Conservation (phyloP, 1,140 invertebrate species). For the Philopotamus ludificatus region DNA sequence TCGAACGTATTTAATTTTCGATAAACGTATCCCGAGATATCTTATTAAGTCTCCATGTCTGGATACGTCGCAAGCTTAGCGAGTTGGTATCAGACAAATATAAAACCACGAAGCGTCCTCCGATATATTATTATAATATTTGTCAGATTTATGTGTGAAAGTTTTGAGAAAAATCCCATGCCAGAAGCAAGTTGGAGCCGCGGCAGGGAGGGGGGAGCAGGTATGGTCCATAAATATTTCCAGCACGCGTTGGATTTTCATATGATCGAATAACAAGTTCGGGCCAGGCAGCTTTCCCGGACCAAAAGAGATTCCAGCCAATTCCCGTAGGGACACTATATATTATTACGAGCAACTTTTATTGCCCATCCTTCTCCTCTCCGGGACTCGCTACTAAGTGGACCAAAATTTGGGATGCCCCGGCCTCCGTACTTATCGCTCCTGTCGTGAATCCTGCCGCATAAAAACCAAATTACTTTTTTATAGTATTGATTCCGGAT, state of each 20-base stretch:
- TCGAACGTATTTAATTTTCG: too few species aligned
- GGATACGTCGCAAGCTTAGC: too few species aligned
- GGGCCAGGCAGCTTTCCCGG: conserved; percentile 22
- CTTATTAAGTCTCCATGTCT: too few species aligned
- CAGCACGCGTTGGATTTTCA: conserved; percentile 32
- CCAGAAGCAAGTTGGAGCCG: too few species aligned
- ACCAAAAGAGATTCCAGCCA: conserved; percentile 30
- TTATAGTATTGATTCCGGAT: not conserved
- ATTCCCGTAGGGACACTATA: conserved; percentile 40
- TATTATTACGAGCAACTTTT: conserved; percentile 42
- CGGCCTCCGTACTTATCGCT: conserved; percentile 15
- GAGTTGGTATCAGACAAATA: too few species aligned
- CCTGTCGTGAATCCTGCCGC: conserved; percentile 15
- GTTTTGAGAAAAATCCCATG: too few species aligned
- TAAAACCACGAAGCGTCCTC: too few species aligned
- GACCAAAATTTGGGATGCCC: conserved; percentile 25
- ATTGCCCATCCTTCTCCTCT: conserved; percentile 33
- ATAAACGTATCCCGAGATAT: too few species aligned
- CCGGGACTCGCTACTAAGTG: conserved; percentile 21
- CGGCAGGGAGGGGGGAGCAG: too few species aligned
- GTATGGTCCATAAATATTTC: conserved; percentile 24
- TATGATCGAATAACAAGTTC: conserved; percentile 26
- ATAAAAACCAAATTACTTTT: conserved; percentile 5
- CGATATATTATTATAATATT: too few species aligned
- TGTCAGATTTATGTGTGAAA: too few species aligned